Evolutionary conservation across 2,797 vertebrate genomes (phyloP).

Genomic region (Pipistrellus nathusii): DNA sequence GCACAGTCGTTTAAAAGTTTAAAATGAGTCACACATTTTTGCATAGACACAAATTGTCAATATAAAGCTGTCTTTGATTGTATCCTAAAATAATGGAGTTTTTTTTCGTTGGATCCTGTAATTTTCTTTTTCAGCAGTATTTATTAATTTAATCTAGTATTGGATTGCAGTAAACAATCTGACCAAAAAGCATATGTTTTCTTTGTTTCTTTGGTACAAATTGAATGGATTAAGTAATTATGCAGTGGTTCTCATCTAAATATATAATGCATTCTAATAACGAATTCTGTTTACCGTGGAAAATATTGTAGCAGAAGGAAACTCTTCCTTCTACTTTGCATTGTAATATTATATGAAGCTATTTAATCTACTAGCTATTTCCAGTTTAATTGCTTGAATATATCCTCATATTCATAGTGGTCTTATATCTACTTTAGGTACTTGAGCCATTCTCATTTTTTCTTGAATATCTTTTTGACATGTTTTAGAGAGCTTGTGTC

Average conservation of each 20-base stretch:
- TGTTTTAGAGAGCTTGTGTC: slow-evolving; percentile 66
- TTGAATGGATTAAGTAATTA: slow-evolving; percentile 75
- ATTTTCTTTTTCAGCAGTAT: slow-evolving; percentile 80
- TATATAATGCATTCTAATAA: slow-evolving; percentile 75
- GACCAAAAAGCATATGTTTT: slow-evolving; percentile 75
- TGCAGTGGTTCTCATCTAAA: slow-evolving; percentile 73
- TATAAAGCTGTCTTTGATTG: slow-evolving; percentile 81
- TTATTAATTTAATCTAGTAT: slow-evolving; percentile 83
- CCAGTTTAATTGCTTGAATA: slow-evolving; percentile 44
- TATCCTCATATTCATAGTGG: slow-evolving; percentile 58
- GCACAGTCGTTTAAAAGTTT: slow-evolving; percentile 70
- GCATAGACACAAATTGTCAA: slow-evolving; percentile 76
- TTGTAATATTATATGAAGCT: slow-evolving; percentile 59
- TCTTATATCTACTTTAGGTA: slow-evolving; percentile 64
- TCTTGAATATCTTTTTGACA: slow-evolving; percentile 53
- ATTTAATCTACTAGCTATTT: slow-evolving; percentile 57
- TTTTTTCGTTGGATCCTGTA: slow-evolving; percentile 73
- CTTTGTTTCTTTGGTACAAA: slow-evolving; percentile 74
- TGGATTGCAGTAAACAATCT: slow-evolving; percentile 77
- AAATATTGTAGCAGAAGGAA: slow-evolving; percentile 57
- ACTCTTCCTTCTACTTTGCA: slow-evolving; percentile 64
- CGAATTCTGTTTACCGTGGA: slow-evolving; percentile 65
- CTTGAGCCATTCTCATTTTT: slow-evolving; percentile 52
- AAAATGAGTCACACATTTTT: slow-evolving; percentile 82
- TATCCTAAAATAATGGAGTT: slow-evolving; percentile 77